A percentile compares a stretch with the other conserved stretches of the same genome.
These are phyloP conservation scores for Trachelipus rathkii DNA, from an alignment of 1,140 invertebrate species.

Conservation along the genomic window DNA sequence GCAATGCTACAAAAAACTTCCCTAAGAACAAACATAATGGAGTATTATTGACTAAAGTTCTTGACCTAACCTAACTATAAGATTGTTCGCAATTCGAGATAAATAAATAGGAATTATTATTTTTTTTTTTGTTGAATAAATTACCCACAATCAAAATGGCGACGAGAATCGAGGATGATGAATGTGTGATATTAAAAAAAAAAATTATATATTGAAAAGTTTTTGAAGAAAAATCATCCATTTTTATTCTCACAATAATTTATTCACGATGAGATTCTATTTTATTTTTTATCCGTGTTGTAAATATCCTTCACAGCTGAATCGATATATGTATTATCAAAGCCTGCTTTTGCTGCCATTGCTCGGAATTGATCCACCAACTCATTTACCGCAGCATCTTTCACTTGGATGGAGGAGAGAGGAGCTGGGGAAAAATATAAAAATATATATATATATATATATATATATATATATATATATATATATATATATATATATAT, in stretches of 20 bases:
- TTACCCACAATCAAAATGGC: too few relatives aligned
- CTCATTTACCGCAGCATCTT: conserved; percentile 39
- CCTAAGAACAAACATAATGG: too few relatives aligned
- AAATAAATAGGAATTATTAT: too few relatives aligned
- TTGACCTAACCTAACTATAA: too few relatives aligned
- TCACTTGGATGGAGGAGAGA: conserved; percentile 44
- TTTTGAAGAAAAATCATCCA: not conserved
- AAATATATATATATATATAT: not conserved
- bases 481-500: not conserved
- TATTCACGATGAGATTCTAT: not conserved
- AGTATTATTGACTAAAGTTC: too few relatives aligned
- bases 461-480: not conserved
- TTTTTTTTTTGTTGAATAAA: too few relatives aligned
- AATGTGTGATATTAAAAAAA: not conserved
- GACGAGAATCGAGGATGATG: too few relatives aligned
- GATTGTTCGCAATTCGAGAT: too few relatives aligned
- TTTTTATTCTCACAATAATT: not conserved
- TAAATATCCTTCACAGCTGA: conserved; percentile 43
- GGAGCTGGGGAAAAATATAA: conserved; percentile 33
- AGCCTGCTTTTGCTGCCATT: conserved; percentile 41
- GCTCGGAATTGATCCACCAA: conserved; percentile 43
- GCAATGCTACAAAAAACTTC: too few relatives aligned
- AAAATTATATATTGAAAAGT: not conserved
- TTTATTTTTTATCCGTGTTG: conserved; percentile 17
- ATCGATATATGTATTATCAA: conserved; percentile 44